Conservation (phyloP, 2,113 vertebrate species). For the Burhinus oedicnemus region DNA sequence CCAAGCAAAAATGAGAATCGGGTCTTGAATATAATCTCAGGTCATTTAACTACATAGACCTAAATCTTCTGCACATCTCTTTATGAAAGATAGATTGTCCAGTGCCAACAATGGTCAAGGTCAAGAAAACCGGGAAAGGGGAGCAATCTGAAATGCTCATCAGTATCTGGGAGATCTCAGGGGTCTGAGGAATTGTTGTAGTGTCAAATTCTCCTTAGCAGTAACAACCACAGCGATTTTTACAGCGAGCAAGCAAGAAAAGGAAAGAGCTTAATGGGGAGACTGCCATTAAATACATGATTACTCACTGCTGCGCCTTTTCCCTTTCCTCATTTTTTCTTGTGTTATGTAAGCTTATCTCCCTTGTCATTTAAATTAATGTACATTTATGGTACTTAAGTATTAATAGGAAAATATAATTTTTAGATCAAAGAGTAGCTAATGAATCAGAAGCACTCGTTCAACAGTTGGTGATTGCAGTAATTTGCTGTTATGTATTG, state of each 20-base stretch:
- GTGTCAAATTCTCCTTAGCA: neutral
- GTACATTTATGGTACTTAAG: neutral
- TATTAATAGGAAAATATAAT: neutral
- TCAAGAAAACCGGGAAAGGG: neutral
- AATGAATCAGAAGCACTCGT: neutral
- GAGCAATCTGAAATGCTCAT: neutral
- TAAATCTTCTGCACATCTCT: neutral
- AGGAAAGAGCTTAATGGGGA: neutral
- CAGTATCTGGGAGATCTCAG: neutral
- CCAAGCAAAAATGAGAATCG: neutral
- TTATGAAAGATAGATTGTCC: neutral
- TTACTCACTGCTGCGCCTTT: neutral
- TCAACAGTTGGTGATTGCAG: neutral
- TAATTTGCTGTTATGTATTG: conserved; percentile 26
- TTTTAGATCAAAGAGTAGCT: neutral
- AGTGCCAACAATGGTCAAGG: neutral
- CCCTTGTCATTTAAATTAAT: neutral
- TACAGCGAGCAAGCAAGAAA: neutral
- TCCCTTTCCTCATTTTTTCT: neutral
- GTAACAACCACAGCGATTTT: neutral
- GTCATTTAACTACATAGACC: neutral
- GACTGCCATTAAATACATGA: neutral
- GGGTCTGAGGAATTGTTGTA: neutral
- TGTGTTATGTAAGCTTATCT: neutral
- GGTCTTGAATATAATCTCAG: neutral